phyloP scores from a whole-genome alignment of 2,113 vertebrate genomes.

The Mus spicilegus region DNA sequence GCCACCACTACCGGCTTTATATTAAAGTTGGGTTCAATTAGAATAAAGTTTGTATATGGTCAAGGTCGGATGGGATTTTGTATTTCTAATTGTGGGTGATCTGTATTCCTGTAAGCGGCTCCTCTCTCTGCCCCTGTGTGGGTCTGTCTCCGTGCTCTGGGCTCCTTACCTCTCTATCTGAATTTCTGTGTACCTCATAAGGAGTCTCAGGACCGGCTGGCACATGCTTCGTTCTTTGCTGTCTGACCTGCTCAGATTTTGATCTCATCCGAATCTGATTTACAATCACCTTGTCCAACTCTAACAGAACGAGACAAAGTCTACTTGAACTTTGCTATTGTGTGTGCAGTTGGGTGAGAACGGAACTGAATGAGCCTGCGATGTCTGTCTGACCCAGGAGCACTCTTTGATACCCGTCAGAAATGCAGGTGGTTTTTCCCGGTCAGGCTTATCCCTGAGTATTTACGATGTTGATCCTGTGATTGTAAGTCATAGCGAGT shows the following conservation, averaged over 20 bases:
- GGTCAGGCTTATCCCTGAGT: background rate
- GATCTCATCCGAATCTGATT: constrained; percentile 55
- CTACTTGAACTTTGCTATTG: background rate
- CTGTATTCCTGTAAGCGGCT: background rate
- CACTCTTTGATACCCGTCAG: constrained; percentile 18
- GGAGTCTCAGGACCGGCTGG: background rate
- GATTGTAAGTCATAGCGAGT: background rate
- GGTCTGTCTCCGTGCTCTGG: background rate
- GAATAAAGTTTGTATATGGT: background rate
- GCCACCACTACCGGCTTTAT: background rate
- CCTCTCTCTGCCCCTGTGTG: background rate
- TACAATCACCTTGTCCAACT: constrained; percentile 20
- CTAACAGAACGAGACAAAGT: background rate
- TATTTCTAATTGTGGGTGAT: background rate
- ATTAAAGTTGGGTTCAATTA: background rate
- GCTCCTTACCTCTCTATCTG: background rate
- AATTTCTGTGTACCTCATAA: background rate
- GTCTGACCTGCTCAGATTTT: background rate
- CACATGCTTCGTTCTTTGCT: background rate
- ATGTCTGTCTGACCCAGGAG: constrained; percentile 3
- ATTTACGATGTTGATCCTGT: constrained; percentile 19
- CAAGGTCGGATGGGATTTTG: background rate
- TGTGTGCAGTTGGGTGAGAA: background rate
- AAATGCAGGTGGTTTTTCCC: background rate
- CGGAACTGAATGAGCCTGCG: background rate